Evolutionary conservation across 2,888 invertebrate genomes (phyloP).

Genomic region (Drosophila hamatofila): DNA sequence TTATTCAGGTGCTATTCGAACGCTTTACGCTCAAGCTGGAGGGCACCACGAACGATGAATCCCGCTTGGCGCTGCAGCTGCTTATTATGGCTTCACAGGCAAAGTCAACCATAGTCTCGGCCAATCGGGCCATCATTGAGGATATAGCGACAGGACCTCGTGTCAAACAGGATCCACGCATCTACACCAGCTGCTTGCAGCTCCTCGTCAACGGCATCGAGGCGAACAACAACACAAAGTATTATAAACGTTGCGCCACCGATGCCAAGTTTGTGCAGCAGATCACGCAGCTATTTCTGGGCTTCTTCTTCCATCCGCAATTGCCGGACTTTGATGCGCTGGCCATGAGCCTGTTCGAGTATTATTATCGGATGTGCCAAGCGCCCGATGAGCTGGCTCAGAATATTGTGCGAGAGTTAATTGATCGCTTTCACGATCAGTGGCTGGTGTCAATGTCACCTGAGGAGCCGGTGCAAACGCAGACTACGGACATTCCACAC

Average conservation of each 20-base stretch:
- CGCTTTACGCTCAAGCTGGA: slow-evolving; percentile 91
- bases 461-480: slow-evolving; percentile 15
- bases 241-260: slow-evolving; percentile 82
- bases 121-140: slow-evolving; percentile 91
- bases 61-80: slow-evolving; percentile 90
- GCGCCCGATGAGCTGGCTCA: slow-evolving; percentile 86
- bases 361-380: slow-evolving; percentile 87
- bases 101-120: slow-evolving; percentile 87
- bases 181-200: slow-evolving; percentile 82
- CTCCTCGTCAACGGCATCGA: slow-evolving; percentile 83
- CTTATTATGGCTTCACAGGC: slow-evolving; percentile 91
- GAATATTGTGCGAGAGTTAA: slow-evolving; percentile 86
- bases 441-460: slow-evolving; percentile 70
- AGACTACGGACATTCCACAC: slow-evolving; percentile 70
- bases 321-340: slow-evolving; percentile 86
- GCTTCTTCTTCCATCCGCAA: slow-evolving; percentile 85
- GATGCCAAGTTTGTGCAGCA: slow-evolving; percentile 78
- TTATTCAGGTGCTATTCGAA: slow-evolving; percentile 92
- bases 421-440: slow-evolving; percentile 85
- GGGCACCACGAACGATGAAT: slow-evolving; percentile 89
- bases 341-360: slow-evolving; percentile 86
- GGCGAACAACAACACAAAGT: slow-evolving; percentile 78
- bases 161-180: slow-evolving; percentile 81
- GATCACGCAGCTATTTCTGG: slow-evolving; percentile 85
- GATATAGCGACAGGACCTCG: slow-evolving; percentile 88